These are phyloP conservation scores for Acrossocheilus wenchowensis DNA, from an alignment of 2,797 vertebrate species.

Conservation along the genomic window DNA sequence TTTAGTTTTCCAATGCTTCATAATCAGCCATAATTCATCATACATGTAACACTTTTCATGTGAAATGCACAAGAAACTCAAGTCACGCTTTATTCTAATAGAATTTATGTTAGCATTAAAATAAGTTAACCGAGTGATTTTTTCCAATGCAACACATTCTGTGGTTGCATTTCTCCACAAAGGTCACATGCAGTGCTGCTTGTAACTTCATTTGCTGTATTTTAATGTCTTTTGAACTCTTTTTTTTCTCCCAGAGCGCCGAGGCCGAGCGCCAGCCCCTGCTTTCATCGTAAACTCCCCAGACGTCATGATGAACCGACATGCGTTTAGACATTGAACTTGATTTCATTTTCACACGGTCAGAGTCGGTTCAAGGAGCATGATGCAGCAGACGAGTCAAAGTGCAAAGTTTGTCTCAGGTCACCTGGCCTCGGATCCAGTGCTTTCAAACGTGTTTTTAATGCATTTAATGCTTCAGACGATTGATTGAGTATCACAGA, in stretches of 20 bases:
- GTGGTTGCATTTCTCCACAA: not conserved
- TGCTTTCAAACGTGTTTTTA: not conserved
- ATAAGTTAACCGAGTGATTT: not conserved
- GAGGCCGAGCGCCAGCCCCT: conserved; percentile 75
- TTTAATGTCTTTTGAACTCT: not conserved
- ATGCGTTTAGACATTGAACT: not conserved
- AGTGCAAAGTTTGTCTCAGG: not conserved
- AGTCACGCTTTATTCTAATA: not conserved
- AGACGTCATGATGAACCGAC: not conserved
- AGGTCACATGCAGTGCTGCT: not conserved
- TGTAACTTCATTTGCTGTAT: not conserved
- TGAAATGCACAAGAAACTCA: not conserved
- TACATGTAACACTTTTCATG: not conserved
- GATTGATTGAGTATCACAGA: not conserved
- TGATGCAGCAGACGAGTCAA: not conserved
- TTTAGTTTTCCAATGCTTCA: not conserved
- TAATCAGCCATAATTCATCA: not conserved
- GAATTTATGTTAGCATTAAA: not conserved
- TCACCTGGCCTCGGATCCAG: not conserved
- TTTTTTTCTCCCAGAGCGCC: conserved; percentile 67
- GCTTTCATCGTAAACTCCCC: conserved; percentile 68
- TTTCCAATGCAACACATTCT: not conserved
- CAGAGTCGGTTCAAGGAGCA: not conserved
- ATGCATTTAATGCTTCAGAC: not conserved
- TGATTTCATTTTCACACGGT: not conserved